These are phyloP conservation scores for Mylabris phalerata DNA, from an alignment of 1,140 invertebrate species.

Conservation along the genomic window DNA sequence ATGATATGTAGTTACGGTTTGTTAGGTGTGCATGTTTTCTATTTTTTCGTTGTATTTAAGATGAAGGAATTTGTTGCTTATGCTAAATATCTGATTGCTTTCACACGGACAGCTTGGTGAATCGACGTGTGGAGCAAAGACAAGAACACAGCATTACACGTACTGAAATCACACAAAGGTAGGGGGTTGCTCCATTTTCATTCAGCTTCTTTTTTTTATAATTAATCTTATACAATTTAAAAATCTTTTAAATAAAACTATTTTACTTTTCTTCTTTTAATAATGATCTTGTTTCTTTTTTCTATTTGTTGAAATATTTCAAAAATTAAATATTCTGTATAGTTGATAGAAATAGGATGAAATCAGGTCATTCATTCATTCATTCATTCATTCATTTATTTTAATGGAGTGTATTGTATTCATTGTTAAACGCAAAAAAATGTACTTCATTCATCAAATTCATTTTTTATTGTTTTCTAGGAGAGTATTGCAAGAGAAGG, in stretches of 20 bases:
- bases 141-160: conserved; percentile 62
- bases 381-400: too few species aligned
- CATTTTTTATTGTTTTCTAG: conserved; percentile 46
- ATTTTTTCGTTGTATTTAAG: too few species aligned
- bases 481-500: conserved; percentile 58
- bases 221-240: too few species aligned
- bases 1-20: conserved; percentile 1
- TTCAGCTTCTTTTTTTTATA: conserved; percentile 13
- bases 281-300: conserved; percentile 8
- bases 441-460: conserved; percentile 23
- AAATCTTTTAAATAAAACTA: too few species aligned
- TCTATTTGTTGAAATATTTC: background rate
- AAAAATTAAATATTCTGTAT: too few species aligned
- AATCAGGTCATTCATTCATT: too few species aligned
- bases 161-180: conserved; percentile 63
- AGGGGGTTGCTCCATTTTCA: conserved; percentile 33
- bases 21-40: too few species aligned
- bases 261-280: conserved; percentile 1
- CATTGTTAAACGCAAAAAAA: too few species aligned
- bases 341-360: too few species aligned
- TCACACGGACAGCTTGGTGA: conserved; percentile 53
- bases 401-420: too few species aligned
- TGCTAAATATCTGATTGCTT: conserved; percentile 34
- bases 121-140: conserved; percentile 59
- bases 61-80: conserved; percentile 12